Base-by-base conservation (phyloP, 2,888 invertebrate genomes). In the Chaetoderma sp. region DNA sequence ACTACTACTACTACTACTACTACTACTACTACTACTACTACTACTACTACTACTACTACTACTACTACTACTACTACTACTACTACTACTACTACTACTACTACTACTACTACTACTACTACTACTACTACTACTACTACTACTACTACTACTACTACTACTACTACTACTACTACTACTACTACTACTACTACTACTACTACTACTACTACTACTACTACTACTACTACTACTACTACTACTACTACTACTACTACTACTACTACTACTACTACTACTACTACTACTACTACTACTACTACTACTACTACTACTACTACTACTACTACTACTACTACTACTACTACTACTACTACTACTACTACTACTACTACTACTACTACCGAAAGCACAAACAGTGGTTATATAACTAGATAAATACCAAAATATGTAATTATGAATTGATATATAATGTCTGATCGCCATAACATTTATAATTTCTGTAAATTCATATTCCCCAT, bases 11-110 rank as follows among this genome's bases (percentile, higher is more conserved):
- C 50, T 6, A 71, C 65, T 18, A 59, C 64, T 13, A 72, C 56
- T 3, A 76, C 76, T 16, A 72, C 72, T 18, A 69, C 67, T n/a
- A 76, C 74, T 2, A 76, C 76, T 23, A 69, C 70, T 1, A 74
- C 44, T 6, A 74, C 76, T 23, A 45, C 54, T n/a, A 66, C 60
- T 1, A 50, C 50, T 50, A 50, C 50, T 50, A 4, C 50, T 6
- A 50, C 50, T 50, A 27, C 50, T 50, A 50, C 50, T 50, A 50
- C 50, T 50, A 50, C 50, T 50, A 50, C 50, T 6, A 50, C 50
- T 50, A 4, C 50, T 6, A 50, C 50, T 50, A 27, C 50, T 50
- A 50, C 50, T 50, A 50, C 50, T 50, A 50, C 50, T 50, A 50
- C 50, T 6, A 27, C 50, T 13, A 50, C 50, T 50, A 5, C 50